These are phyloP conservation scores for Ploceus nigricollis DNA, from an alignment of 2,113 vertebrate species.

Conservation along the genomic window DNA sequence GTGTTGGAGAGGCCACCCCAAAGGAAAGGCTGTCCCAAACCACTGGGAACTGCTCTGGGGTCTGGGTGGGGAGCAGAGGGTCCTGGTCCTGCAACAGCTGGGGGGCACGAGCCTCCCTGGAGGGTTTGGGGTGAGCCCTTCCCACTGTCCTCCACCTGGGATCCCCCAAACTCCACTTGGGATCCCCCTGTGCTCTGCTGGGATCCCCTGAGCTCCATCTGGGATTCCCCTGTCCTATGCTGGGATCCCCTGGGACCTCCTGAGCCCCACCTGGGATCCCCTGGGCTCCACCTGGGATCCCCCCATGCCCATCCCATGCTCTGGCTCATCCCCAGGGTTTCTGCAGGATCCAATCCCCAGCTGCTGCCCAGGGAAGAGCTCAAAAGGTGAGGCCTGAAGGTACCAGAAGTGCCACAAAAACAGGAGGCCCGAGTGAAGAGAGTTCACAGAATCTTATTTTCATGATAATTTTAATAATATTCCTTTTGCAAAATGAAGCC, in stretches of 20 bases:
- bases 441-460: conserved; percentile 45
- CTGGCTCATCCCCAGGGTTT: background rate
- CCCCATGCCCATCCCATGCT: accelerated
- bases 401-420: background rate
- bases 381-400: background rate
- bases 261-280: background rate
- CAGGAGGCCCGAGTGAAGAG: conserved; percentile 2
- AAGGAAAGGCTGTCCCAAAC: background rate
- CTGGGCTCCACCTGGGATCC: accelerated
- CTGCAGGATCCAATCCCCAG: background rate
- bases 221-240: background rate
- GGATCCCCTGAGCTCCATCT: background rate
- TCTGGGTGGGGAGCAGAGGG: background rate
- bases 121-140: background rate
- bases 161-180: background rate
- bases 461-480: conserved; percentile 45
- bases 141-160: accelerated
- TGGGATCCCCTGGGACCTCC: background rate
- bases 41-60: background rate
- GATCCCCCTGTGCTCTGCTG: background rate
- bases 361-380: background rate
- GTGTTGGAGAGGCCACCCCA: background rate
- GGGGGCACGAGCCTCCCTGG: accelerated
- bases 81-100: background rate
- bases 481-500: conserved; percentile 46